Base-by-base conservation (phyloP, 1,140 invertebrate species). In the Leptonema lineaticorne region DNA sequence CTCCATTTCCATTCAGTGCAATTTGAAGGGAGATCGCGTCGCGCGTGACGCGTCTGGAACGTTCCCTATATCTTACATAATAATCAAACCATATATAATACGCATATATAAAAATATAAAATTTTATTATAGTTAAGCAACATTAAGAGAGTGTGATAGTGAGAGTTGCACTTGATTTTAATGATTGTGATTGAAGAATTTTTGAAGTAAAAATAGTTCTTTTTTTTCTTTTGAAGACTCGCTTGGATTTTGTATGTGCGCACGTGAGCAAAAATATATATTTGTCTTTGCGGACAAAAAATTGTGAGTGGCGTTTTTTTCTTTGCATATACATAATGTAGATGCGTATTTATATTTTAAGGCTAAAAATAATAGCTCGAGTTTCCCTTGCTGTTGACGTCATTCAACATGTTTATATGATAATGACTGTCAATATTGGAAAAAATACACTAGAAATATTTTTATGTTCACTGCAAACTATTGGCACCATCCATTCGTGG, bases 1-100 rank as follows among this genome's bases (percentile, higher is more conserved):
- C 66, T 68, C 66, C 64, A 71, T 68, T 65, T 57, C 27, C 60
- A 60, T 68, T 65, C 58, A 48, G 67, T 46, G 50, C 60, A 46
- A 56, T 41, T 24, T 63, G 67, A 28, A n/a, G 45, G 60, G 60
- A 46, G 48, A 56, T 33, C 67, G 67, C 67, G 60, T n/a, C 46
- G 46, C 33, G 22, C 11, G 56, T 16, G 37, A 20, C 50, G 50
- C 24, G 24, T 18, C 59, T 62, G 59, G 59, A 62, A 45, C 26
- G 59, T 41, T 53, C 59, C 30, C 57, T 20, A n/a, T n/a, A n/a
- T 16, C 28, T 62, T 62, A 62, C 59, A 62, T 62, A 62, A 62
- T 62, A 7, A n/a, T n/a, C n/a, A n/a, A n/a, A n/a, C 9, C 11
- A 20, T 27, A 3, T 22, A 22, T n/a, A 53, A 53, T 22, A 59